Conservation (phyloP, 2,888 invertebrate genomes). For the Zhuqinia jingwanae region DNA sequence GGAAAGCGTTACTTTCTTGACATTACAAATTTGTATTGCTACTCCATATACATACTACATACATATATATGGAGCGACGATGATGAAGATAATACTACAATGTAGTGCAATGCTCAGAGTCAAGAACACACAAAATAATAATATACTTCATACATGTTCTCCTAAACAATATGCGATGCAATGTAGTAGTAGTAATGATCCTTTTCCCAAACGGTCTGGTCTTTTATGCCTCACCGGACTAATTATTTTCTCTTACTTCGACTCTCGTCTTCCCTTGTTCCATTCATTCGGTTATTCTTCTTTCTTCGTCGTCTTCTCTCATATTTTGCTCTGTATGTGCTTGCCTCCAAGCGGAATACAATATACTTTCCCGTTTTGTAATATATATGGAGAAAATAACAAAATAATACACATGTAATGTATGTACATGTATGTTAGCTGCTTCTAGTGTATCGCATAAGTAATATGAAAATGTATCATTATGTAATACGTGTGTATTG, state of each 20-base stretch:
- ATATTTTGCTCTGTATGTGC: constrained; percentile 32
- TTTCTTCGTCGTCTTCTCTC: constrained; percentile 30
- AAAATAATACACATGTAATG: no score
- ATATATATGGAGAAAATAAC: background rate
- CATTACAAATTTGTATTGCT: no score
- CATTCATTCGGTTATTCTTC: constrained; percentile 37
- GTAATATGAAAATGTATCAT: background rate
- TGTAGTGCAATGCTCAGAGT: constrained; percentile 19
- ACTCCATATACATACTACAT: no score
- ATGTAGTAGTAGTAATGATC: constrained; percentile 74
- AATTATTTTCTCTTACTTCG: constrained; percentile 75
- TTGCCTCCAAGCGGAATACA: constrained; percentile 62
- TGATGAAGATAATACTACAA: background rate
- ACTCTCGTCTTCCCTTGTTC: constrained; percentile 40
- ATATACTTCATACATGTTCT: background rate
- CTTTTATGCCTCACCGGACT: constrained; percentile 75
- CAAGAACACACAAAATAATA: constrained; percentile 12
- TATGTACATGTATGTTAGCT: no score
- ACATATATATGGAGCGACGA: no score
- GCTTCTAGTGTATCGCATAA: no score
- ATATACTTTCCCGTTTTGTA: constrained; percentile 38
- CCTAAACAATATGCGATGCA: constrained; percentile 67
- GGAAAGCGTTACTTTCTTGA: constrained; percentile 21
- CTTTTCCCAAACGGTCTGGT: constrained; percentile 71
- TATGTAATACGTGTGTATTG: background rate